Evolutionary conservation across 2,797 vertebrate species (phyloP), one percentile per base, ranked within the genome.

Genomic region (Bradypodion ventrale): DNA sequence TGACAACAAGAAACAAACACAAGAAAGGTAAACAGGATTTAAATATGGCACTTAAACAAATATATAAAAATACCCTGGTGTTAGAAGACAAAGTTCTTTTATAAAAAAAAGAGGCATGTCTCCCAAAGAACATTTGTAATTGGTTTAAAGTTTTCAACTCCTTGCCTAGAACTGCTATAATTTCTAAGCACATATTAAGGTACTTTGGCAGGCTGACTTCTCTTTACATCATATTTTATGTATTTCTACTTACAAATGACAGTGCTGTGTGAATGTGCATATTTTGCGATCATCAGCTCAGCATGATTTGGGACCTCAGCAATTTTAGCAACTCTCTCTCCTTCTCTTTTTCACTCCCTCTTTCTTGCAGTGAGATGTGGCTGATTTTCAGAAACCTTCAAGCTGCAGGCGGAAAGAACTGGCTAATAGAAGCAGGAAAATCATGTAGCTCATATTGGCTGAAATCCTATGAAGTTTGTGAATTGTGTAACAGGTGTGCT

Each of bases 201-300:
- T 8, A 0, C 6, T 75, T 75, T 76, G 23, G 65, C 63, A 63
- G 0, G 4, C 0, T 23, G 16, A 10, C 44, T 75, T 72, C 81
- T 37, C 32, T 10, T 63, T 59, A 15, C 1, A 1, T 44, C 85
- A 80, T 82, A 72, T 2, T 77, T 1, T 37, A 78, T 44, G 90
- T 82, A 78, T 86, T 78, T 63, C 66, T 68, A 35, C 80, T 83
- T 73, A 56, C 46, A 35, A 88, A 85, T 40, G 5, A 68, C 19
- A 56, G 9, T 52, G 75, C 78, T 83, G 49, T 13, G 73, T 42
- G 68, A 40, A 73, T 25, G 59, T 35, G 75, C 15, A 27, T 0
- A 29, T 0, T n/a, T 52, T 83, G 2, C 25, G 25, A 42, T 49
- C 72, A 77, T 78, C 49, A 37, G 32, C 0, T 52, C 29, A 27